phyloP scores from a whole-genome alignment of 2,888 invertebrate genomes.

The Sialis lutaria region DNA sequence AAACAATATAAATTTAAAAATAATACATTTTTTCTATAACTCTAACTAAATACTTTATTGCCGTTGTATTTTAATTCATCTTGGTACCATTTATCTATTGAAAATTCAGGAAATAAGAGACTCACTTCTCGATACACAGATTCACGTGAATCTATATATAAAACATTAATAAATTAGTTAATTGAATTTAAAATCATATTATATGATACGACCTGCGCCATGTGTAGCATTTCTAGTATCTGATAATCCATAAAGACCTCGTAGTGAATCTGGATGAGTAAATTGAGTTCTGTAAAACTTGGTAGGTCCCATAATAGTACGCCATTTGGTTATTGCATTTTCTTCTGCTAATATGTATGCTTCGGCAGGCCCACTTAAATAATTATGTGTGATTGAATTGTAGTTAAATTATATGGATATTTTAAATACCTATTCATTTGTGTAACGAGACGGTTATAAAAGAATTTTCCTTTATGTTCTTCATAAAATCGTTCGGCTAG shows the following conservation, averaged over 20 bases:
- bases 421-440: slow-evolving; percentile 58
- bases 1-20: too few relatives aligned
- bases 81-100: slow-evolving; percentile 43
- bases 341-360: slow-evolving; percentile 59
- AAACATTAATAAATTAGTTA: slow-evolving; percentile 6
- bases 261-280: slow-evolving; percentile 56
- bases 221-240: slow-evolving; percentile 91
- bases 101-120: slow-evolving; percentile 74
- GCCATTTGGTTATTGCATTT: slow-evolving; percentile 66
- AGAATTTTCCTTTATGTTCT: slow-evolving; percentile 70
- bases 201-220: slow-evolving; percentile 58
- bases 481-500: slow-evolving; percentile 61
- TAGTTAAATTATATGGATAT: background rate
- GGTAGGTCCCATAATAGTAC: slow-evolving; percentile 76
- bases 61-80: slow-evolving; percentile 19
- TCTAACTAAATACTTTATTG: too few relatives aligned
- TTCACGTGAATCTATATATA: slow-evolving; percentile 46
- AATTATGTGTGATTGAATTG: background rate
- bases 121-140: slow-evolving; percentile 62
- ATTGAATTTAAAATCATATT: background rate
- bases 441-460: slow-evolving; percentile 61
- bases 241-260: slow-evolving; percentile 74
- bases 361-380: slow-evolving; percentile 66
- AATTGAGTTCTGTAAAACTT: slow-evolving; percentile 70
- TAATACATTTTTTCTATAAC: too few relatives aligned